Conservation (phyloP, 2,113 vertebrate genomes). For the Proteles cristata region DNA sequence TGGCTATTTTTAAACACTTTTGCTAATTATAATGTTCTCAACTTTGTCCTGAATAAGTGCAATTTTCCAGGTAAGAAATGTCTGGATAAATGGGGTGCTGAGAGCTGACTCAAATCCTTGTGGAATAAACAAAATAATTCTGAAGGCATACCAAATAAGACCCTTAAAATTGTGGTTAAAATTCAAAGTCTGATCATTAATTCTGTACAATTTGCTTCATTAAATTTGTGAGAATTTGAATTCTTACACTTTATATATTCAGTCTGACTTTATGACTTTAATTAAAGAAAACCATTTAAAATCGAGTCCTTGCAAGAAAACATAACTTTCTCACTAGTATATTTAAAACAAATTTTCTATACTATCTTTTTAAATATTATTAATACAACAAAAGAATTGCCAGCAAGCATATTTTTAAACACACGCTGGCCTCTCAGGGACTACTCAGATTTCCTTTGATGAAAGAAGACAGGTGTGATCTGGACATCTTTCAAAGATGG, state of each 20-base stretch:
- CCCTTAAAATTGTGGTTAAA: neutral
- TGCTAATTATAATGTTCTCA: neutral
- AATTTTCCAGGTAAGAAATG: neutral
- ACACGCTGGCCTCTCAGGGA: neutral
- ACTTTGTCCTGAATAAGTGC: neutral
- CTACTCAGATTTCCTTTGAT: neutral
- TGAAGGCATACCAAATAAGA: neutral
- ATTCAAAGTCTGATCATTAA: neutral
- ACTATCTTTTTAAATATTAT: neutral
- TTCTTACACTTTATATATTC: neutral
- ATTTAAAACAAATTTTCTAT: neutral
- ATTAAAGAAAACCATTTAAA: neutral
- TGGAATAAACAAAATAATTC: neutral
- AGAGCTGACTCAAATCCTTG: neutral
- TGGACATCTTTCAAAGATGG: neutral
- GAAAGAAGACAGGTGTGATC: constrained; percentile 16
- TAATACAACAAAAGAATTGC: neutral
- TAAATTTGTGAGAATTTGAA: constrained; percentile 23
- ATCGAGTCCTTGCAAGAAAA: neutral
- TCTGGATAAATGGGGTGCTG: neutral
- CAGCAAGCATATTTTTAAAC: neutral
- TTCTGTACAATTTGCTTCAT: neutral
- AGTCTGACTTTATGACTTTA: neutral
- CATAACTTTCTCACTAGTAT: neutral
- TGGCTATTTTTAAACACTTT: neutral